Percentiles rank a stretch among this genome's conserved stretches.
Conservation (phyloP, 2,113 vertebrate species). For the Vombatus ursinus region DNA sequence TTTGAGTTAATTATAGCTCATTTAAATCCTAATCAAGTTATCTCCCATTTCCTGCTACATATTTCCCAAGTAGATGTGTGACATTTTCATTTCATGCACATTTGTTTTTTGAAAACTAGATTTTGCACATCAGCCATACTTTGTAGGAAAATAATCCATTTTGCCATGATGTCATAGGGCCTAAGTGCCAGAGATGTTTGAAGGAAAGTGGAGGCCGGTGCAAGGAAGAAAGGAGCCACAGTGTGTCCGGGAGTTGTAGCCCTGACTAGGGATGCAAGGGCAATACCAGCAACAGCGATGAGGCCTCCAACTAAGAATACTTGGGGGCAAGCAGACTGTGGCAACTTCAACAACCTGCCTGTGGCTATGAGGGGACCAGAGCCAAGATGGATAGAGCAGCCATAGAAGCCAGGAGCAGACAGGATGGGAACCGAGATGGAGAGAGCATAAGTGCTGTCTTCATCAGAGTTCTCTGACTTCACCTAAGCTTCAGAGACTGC, state of each 20-base stretch:
- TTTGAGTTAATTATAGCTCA: background rate
- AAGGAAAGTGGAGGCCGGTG: background rate
- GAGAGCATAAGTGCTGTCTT: background rate
- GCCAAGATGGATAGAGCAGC: background rate
- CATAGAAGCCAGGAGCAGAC: background rate
- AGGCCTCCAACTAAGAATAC: background rate
- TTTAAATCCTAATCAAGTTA: background rate
- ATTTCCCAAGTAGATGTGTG: background rate
- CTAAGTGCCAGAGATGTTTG: background rate
- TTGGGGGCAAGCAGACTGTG: background rate
- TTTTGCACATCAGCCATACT: background rate
- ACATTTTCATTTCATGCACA: background rate
- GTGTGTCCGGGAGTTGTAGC: background rate
- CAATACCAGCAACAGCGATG: background rate
- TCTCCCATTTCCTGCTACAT: background rate
- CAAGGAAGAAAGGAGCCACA: background rate
- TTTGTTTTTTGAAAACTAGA: background rate
- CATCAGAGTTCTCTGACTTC: background rate
- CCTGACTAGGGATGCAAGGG: background rate
- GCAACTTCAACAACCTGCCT: background rate
- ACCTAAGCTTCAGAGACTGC: background rate
- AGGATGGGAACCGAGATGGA: background rate
- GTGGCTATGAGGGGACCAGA: background rate
- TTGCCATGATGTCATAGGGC: background rate
- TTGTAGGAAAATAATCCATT: background rate